Evolutionary conservation across 2,888 invertebrate species (phyloP).

Genomic region (Oscheius sp.): DNA sequence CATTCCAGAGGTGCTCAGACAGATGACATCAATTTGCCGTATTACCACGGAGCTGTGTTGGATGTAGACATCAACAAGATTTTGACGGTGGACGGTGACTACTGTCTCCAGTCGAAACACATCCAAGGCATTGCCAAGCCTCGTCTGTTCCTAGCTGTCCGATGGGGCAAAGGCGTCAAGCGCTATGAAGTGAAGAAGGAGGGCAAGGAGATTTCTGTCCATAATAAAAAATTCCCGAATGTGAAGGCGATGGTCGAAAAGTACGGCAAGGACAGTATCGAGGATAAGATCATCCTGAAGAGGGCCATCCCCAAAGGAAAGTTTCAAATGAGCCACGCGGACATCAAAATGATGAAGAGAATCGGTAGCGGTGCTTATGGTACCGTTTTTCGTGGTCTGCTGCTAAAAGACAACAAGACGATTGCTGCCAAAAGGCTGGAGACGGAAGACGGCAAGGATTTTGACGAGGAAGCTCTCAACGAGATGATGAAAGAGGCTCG

Average conservation of each 20-base stretch:
- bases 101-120: conserved; percentile 21
- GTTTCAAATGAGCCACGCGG: conserved; percentile 59
- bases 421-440: conserved; percentile 53
- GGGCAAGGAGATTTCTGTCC: not conserved
- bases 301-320: conserved; percentile 60
- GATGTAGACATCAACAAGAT: conserved; percentile 50
- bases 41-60: conserved; percentile 63
- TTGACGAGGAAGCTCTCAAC: conserved; percentile 39
- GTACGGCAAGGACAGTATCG: conserved; percentile 31
- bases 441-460: conserved; percentile 42
- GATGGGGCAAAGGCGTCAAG: not conserved
- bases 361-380: conserved; percentile 64
- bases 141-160: not conserved
- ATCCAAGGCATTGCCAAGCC: conserved; percentile 4
- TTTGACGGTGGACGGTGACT: conserved; percentile 22
- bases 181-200: conserved; percentile 18
- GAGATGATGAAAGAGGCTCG: conserved; percentile 70
- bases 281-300: conserved; percentile 49
- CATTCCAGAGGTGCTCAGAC: no score
- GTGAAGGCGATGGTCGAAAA: conserved; percentile 42
- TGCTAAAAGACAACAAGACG: conserved; percentile 44
- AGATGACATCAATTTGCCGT: conserved; percentile 38
- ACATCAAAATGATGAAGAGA: conserved; percentile 61
- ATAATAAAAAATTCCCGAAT: not conserved
- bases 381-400: conserved; percentile 61